Evolutionary conservation across 2,888 invertebrate genomes (phyloP).

Genomic region (Platycheirus albimanus): DNA sequence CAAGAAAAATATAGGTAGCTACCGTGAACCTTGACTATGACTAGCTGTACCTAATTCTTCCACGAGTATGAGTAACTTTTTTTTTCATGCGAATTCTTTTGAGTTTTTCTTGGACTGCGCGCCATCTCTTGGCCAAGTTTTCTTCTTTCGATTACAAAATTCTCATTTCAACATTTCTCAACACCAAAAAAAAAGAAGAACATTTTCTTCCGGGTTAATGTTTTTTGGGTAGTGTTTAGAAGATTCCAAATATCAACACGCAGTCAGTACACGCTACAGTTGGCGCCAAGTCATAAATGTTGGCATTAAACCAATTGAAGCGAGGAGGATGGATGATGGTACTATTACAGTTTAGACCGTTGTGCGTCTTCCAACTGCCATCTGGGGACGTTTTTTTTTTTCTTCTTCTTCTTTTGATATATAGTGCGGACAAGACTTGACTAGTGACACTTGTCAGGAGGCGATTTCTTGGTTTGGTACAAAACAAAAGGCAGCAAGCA

Average conservation of each 20-base stretch:
- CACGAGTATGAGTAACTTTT: slow-evolving; percentile 3
- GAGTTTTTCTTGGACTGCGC: slow-evolving; percentile 3
- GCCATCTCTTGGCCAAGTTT: slow-evolving; percentile 3
- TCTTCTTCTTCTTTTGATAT: neutral
- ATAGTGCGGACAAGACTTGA: slow-evolving; percentile 59
- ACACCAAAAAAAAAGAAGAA: too few species aligned
- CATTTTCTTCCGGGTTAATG: slow-evolving; percentile 65
- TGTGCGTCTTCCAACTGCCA: slow-evolving; percentile 33
- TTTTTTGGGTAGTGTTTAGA: slow-evolving; percentile 16
- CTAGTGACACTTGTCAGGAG: slow-evolving; percentile 59
- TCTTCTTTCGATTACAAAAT: slow-evolving; percentile 33
- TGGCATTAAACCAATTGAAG: slow-evolving; percentile 69
- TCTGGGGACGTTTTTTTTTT: slow-evolving; percentile 43
- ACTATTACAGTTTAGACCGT: slow-evolving; percentile 18
- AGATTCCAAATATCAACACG: slow-evolving; percentile 55
- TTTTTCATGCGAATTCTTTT: neutral
- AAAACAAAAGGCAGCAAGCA: slow-evolving; percentile 38
- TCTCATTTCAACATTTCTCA: slow-evolving; percentile 25
- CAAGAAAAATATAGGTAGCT: slow-evolving; percentile 1
- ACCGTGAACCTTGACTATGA: slow-evolving; percentile 40
- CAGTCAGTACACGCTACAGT: slow-evolving; percentile 60
- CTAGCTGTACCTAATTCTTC: slow-evolving; percentile 1
- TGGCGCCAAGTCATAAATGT: slow-evolving; percentile 73
- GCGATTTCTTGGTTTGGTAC: neutral
- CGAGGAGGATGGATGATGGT: slow-evolving; percentile 49